Base-by-base conservation (phyloP, 2,113 vertebrate genomes). In the Rostratula benghalensis region DNA sequence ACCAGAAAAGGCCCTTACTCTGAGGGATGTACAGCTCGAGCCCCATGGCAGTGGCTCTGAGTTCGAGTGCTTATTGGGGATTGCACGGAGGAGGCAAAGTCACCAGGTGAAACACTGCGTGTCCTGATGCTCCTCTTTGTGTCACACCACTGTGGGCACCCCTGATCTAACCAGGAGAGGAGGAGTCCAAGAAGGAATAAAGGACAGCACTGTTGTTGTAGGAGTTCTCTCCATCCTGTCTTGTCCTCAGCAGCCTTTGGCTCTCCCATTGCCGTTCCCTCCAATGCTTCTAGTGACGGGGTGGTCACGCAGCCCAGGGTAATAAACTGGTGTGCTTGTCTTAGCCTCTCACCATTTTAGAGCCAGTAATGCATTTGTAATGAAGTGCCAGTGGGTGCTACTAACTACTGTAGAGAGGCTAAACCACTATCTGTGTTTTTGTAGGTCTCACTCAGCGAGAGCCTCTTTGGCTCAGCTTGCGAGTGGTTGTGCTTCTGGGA, bases 111-210 rank as follows among this genome's bases (percentile, higher is more conserved):
- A 84, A 64, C 20, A 54, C 23, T 18, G 16, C 17, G 2, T 0
- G 1, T 77, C 48, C 25, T 28, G 54, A 8, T 20, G 11, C 23
- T 19, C 27, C 27, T 81, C 53, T n/a, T 70, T 24, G 23, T 28
- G 33, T 41, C 59, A 53, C 31, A 18, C 73, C 3, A 1, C 11
- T 0, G 2, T 23, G 43, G 19, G 14, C 37, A n/a, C 24, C 1
- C 2, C 30, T 41, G 19, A 18, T 46, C 23, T 54, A 33, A 37
- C 11, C 9, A 9, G 9, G 25, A 25, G 27, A 21, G 61, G 17
- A 20, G 10, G 15, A 43, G 13, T 45, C 43, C 14, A 39, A 31
- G 78, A 51, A 59, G 53, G 33, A 76, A 45, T 10, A 45, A 71
- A 33, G 17, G n/a, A 64, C 20, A 43, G 25, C 0, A 0, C 39